A percentile compares a stretch with the other conserved stretches of the same genome.
These are phyloP conservation scores for Crenuchus spilurus DNA, from an alignment of 2,797 vertebrate genomes.

Conservation along the genomic window DNA sequence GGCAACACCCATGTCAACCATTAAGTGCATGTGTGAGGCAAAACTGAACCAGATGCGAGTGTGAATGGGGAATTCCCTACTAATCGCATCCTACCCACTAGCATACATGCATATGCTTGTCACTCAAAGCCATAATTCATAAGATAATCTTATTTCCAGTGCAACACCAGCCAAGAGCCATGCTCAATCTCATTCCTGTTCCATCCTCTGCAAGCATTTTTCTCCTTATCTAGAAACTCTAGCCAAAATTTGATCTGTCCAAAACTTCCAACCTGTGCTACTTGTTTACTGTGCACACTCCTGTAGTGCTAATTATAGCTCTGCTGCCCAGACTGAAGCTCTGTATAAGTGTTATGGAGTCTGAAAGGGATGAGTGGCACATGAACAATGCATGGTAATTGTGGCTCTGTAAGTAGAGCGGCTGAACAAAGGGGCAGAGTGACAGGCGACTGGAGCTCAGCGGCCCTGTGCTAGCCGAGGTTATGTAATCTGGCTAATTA, in stretches of 20 bases:
- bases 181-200: background rate
- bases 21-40: constrained; percentile 74
- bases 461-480: constrained; percentile 31
- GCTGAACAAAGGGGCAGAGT: constrained; percentile 65
- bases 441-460: constrained; percentile 37
- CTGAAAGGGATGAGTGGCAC: constrained; percentile 46
- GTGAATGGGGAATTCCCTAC: constrained; percentile 59
- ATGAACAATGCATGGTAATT: constrained; percentile 67
- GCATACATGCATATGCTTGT: constrained; percentile 57
- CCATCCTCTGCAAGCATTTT: background rate
- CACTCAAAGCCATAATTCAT: constrained; percentile 40
- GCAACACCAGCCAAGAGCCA: background rate
- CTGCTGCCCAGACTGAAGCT: background rate
- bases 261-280: background rate
- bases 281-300: background rate
- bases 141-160: constrained; percentile 22
- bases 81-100: constrained; percentile 68
- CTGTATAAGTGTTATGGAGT: constrained; percentile 6
- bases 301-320: constrained; percentile 10
- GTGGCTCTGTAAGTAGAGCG: constrained; percentile 56
- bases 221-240: background rate
- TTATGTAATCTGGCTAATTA: constrained; percentile 77
- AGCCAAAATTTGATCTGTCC: background rate
- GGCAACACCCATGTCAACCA: constrained; percentile 74
- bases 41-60: constrained; percentile 78